Percentiles rank a stretch among this genome's conserved stretches.
phyloP scores from a whole-genome alignment of 2,888 invertebrate species.

The Scotopteryx bipunctaria region DNA sequence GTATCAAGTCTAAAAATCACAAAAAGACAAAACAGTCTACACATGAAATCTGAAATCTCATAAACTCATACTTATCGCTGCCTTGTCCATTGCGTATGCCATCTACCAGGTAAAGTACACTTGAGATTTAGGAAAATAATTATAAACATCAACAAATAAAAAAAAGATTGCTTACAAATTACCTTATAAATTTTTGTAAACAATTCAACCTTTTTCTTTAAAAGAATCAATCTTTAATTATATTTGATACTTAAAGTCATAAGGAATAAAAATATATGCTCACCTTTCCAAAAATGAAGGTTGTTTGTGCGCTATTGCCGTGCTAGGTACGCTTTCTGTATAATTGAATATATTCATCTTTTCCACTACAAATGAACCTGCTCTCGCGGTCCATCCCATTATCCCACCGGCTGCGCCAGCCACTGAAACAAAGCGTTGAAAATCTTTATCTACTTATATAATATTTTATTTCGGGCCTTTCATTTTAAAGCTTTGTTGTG shows the following conservation, averaged over 20 bases:
- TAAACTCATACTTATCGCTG: conserved; percentile 34
- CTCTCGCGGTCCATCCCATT: conserved; percentile 90
- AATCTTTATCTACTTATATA: too few relatives aligned
- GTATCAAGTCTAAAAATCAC: conserved; percentile 1
- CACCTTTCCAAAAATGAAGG: conserved; percentile 80
- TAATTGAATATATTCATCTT: conserved; percentile 87
- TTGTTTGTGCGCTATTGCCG: conserved; percentile 73
- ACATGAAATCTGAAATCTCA: conserved; percentile 1
- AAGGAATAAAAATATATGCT: conserved; percentile 10
- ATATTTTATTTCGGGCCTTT: too few relatives aligned
- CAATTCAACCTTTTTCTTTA: too few relatives aligned
- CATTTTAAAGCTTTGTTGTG: too few relatives aligned
- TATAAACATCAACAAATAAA: background rate
- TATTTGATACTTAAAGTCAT: background rate
- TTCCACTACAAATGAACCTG: conserved; percentile 91
- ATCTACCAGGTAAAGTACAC: conserved; percentile 29
- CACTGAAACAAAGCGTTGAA: conserved; percentile 43
- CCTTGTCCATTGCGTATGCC: conserved; percentile 27
- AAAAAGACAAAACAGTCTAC: conserved; percentile 13
- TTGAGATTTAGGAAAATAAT: conserved; percentile 3
- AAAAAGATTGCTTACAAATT: too few relatives aligned
- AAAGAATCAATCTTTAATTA: too few relatives aligned
- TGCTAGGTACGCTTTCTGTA: conserved; percentile 73
- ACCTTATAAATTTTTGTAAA: too few relatives aligned
- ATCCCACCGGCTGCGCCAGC: conserved; percentile 77